Conservation (phyloP, 2,797 vertebrate genomes). For the Cynodonichthys magdalenae region DNA sequence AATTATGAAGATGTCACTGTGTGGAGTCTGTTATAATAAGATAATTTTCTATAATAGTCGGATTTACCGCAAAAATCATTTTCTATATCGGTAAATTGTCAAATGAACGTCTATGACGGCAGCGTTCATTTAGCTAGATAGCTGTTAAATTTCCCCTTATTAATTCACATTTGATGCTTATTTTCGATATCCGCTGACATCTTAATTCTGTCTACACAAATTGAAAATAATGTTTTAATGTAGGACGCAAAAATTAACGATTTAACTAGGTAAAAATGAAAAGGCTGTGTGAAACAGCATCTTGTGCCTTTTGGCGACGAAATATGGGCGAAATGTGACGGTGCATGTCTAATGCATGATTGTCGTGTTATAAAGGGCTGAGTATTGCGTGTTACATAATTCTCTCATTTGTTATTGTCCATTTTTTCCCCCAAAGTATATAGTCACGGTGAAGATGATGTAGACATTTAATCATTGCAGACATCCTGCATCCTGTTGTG, state of each 20-base stretch:
- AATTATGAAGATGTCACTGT: neutral
- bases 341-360: constrained; percentile 12
- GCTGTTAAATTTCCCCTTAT: neutral
- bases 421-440: constrained; percentile 16
- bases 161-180: neutral
- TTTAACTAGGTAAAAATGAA: neutral
- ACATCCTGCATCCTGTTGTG: too few relatives aligned
- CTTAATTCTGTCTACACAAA: too few relatives aligned
- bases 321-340: constrained; percentile 22
- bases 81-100: neutral
- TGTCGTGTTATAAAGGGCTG: constrained; percentile 32
- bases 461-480: neutral
- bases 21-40: neutral
- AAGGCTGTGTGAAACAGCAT: constrained; percentile 7
- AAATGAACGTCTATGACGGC: neutral
- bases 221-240: neutral
- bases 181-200: neutral
- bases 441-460: constrained; percentile 33
- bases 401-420: constrained; percentile 27
- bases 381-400: constrained; percentile 56
- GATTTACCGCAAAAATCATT: too few relatives aligned
- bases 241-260: neutral
- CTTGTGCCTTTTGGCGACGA: constrained; percentile 17
- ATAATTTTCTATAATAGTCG: too few relatives aligned
- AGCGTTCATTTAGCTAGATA: neutral